Percentiles rank a stretch among this genome's conserved stretches.
These are phyloP conservation scores for Epistrophe eligans DNA, from an alignment of 2,888 invertebrate species.

Conservation along the genomic window DNA sequence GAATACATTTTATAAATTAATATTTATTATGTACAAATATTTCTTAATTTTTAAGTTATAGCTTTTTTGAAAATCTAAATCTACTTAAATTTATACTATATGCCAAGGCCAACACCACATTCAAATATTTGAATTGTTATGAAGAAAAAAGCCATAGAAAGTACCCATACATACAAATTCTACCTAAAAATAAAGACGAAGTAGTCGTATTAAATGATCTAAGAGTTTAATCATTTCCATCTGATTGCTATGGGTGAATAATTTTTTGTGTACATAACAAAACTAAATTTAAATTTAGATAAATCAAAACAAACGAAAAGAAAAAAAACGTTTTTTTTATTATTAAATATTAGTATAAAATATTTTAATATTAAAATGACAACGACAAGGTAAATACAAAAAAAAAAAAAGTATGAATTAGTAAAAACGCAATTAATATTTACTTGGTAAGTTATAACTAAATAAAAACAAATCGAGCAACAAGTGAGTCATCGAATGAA, in stretches of 20 bases:
- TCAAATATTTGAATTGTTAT: neutral
- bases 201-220: neutral
- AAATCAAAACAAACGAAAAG: neutral
- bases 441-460: too few relatives aligned
- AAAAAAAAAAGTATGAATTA: too few relatives aligned
- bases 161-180: neutral
- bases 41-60: neutral
- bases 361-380: too few relatives aligned
- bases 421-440: too few relatives aligned
- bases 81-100: neutral
- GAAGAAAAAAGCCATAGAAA: too few relatives aligned
- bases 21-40: too few relatives aligned
- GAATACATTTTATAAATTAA: neutral
- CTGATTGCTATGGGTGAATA: neutral
- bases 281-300: conserved; percentile 5
- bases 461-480: too few relatives aligned
- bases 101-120: neutral
- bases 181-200: conserved; percentile 18
- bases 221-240: neutral
- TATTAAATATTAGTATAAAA: too few relatives aligned
- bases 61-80: neutral
- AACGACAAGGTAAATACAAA: too few relatives aligned
- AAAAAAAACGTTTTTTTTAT: neutral
- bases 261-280: conserved; percentile 7
- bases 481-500: too few relatives aligned